Evolutionary conservation across 2,113 vertebrate species (phyloP).

Genomic region (Calypte anna): DNA sequence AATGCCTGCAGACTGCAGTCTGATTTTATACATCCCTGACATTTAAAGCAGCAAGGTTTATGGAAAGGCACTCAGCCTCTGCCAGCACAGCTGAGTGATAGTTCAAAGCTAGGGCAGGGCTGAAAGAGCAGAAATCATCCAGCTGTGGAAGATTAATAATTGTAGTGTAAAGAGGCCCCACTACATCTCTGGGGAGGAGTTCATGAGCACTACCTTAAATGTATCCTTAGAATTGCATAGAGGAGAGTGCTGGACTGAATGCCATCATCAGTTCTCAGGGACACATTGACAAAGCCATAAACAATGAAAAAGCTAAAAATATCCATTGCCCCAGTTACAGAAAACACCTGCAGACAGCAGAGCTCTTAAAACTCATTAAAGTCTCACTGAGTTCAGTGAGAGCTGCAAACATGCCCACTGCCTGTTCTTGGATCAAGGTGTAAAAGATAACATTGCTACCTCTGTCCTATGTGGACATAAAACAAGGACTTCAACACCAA

Average conservation of each 20-base stretch:
- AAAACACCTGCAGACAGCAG: slow-evolving; percentile 34
- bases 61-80: neutral
- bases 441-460: neutral
- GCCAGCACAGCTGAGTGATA: neutral
- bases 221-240: slow-evolving; percentile 51
- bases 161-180: slow-evolving; percentile 61
- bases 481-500: neutral
- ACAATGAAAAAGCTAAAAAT: slow-evolving; percentile 44
- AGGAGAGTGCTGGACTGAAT: neutral
- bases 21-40: neutral
- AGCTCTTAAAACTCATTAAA: slow-evolving; percentile 29
- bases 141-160: slow-evolving; percentile 83
- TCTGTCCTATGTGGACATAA: neutral
- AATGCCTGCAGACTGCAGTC: neutral
- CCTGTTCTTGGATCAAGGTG: neutral
- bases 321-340: slow-evolving; percentile 10
- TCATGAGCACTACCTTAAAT: slow-evolving; percentile 62
- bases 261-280: slow-evolving; percentile 23
- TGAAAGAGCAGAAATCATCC: slow-evolving; percentile 68
- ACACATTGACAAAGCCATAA: slow-evolving; percentile 19
- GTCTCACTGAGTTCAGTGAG: neutral
- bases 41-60: slow-evolving; percentile 19
- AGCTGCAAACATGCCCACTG: neutral
- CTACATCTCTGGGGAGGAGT: slow-evolving; percentile 58
- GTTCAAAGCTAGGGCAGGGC: slow-evolving; percentile 46